Evolutionary conservation across 1,140 invertebrate species (phyloP), one percentile per base, ranked within the genome.

Genomic region (Eriosoma lanigerum): DNA sequence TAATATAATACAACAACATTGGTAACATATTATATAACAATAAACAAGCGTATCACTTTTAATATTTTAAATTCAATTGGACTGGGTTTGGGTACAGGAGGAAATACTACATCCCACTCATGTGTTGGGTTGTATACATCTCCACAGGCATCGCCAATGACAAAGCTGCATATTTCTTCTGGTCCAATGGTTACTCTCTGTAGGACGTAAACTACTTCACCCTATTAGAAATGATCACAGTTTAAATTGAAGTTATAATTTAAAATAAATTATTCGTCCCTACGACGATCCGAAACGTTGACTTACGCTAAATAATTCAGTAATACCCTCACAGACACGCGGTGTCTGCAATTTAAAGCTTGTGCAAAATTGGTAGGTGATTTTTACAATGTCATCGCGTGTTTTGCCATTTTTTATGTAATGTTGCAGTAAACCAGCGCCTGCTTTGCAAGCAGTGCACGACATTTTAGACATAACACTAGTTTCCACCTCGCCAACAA

Each of bases 381-480:
- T 93, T 82, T 91, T 90, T 84, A 93, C 91, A n/a, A 96, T 95
- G 84, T 96, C 93, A 48, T 93, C 90, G 78, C 93, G 91, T 21
- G 90, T 93, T 86, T 94, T 94, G 24, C 93, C 93, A 0, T 88
- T 88, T 83, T 91, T 89, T 54, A 95, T 95, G 83, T 95, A 96
- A 85, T 96, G 93, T 84, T 94, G 93, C 29, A 96, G 86, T 32
- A 96, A 86, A 0, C 93, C 92, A 62, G 93, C 93, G 1, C 94
- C 91, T n/a, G 93, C 93, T 87, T 94, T 93, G 84, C 94, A 96
- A 13, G 94, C 94, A 0, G 93, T 94, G 83, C 94, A 96, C 0
- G 93, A 95, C 2, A 96, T 93, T 85, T 93, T 94, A 0, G 93
- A 94, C 93, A 96, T 93, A 3, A 96, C 92, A 17, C 93, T 94